phyloP scores from a whole-genome alignment of 2,113 vertebrate genomes.

The Elanoides forficatus region DNA sequence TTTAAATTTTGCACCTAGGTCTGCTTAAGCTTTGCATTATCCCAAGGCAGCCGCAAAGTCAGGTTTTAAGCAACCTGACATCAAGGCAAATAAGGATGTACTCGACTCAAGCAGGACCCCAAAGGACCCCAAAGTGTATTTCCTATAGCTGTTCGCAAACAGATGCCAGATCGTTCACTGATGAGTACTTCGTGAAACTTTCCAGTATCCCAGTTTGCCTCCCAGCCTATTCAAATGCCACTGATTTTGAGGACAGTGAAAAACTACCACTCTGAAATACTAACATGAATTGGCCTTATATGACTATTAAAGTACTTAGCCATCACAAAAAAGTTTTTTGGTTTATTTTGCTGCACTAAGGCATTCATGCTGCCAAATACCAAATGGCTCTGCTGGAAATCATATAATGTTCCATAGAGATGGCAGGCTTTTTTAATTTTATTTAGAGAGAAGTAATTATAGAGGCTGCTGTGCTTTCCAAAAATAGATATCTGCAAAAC shows the following conservation, averaged over 20 bases:
- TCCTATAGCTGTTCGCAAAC: neutral
- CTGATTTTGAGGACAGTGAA: neutral
- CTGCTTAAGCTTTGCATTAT: neutral
- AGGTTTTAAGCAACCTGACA: neutral
- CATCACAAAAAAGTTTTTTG: neutral
- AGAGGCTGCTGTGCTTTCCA: neutral
- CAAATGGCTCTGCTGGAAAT: neutral
- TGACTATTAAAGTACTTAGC: neutral
- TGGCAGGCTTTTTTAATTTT: neutral
- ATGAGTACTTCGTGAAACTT: neutral
- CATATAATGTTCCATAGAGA: neutral
- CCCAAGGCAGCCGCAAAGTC: neutral
- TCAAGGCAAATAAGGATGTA: neutral
- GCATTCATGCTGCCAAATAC: neutral
- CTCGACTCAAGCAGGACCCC: neutral
- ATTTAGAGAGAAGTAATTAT: neutral
- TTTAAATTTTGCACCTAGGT: neutral
- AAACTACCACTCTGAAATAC: neutral
- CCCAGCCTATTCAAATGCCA: neutral
- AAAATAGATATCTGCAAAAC: conserved; percentile 12
- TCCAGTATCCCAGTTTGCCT: neutral
- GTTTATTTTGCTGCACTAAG: neutral
- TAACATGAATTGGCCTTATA: neutral
- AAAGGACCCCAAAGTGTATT: neutral
- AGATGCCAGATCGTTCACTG: neutral